Percentiles rank a stretch among this genome's conserved stretches.
Conservation (phyloP, 2,797 vertebrate genomes). For the Chiroxiphia lanceolata region DNA sequence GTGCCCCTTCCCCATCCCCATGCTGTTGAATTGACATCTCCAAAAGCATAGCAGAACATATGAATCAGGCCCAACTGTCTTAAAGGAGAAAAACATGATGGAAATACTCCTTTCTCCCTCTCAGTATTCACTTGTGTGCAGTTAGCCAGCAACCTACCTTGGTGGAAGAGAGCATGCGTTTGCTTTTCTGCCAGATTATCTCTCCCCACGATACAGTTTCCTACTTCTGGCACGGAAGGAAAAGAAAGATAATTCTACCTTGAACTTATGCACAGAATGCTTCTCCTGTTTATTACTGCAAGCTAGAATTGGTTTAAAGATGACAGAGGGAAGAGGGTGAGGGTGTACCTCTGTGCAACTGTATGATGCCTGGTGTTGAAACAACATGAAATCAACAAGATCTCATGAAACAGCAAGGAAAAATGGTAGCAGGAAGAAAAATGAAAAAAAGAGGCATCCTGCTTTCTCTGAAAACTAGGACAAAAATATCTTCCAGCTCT, state of each 20-base stretch:
- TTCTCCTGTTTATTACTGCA: not conserved
- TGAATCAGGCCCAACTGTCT: constrained; percentile 45
- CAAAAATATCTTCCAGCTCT: not conserved
- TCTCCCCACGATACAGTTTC: not conserved
- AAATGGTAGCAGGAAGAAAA: not conserved
- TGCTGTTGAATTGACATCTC: constrained; percentile 58
- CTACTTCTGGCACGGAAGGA: not conserved
- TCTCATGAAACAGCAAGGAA: not conserved
- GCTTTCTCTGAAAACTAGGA: not conserved
- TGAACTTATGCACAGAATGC: not conserved
- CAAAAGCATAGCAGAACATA: constrained; percentile 48
- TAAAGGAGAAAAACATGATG: constrained; percentile 26
- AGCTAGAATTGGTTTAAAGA: constrained; percentile 1
- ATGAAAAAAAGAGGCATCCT: not conserved
- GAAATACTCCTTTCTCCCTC: not conserved
- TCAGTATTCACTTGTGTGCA: not conserved
- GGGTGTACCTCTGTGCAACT: not conserved
- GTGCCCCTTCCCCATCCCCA: constrained; percentile 42
- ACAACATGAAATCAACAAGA: not conserved
- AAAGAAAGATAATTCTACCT: not conserved
- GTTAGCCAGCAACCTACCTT: not conserved
- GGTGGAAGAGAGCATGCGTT: not conserved
- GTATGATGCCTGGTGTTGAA: not conserved
- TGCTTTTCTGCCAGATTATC: constrained; percentile 6
- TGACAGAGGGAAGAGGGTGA: not conserved